phyloP scores from a whole-genome alignment of 2,113 vertebrate genomes.

The Aptenodytes forsteri region DNA sequence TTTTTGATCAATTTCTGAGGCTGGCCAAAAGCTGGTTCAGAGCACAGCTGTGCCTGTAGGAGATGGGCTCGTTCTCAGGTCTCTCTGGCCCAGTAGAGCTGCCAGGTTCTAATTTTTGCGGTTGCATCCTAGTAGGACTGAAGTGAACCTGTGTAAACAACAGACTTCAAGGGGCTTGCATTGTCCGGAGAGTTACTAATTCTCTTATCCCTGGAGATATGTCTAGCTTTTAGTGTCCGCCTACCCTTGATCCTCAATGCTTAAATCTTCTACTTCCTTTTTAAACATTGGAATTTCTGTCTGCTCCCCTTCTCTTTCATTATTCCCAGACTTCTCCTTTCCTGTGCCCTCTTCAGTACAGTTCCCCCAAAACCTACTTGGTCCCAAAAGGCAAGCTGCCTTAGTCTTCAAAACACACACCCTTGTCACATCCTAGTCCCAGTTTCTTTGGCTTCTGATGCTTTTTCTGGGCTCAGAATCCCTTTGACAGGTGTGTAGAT shows the following conservation, averaged over 20 bases:
- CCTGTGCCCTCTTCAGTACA: not conserved
- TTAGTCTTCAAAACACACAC: not conserved
- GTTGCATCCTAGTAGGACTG: not conserved
- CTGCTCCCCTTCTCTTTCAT: not conserved
- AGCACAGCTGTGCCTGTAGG: not conserved
- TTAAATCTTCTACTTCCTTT: not conserved
- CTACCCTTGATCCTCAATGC: not conserved
- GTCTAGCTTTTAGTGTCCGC: not conserved
- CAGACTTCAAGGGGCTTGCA: not conserved
- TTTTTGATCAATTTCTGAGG: not conserved
- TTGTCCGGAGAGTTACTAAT: not conserved
- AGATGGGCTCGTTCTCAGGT: not conserved
- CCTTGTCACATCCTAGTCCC: not conserved
- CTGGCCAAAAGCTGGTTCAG: not conserved
- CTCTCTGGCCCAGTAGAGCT: not conserved
- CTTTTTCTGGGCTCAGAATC: not conserved
- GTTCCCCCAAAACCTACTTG: not conserved
- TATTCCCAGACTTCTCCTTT: not conserved
- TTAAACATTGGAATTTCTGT: not conserved
- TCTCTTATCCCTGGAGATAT: not conserved
- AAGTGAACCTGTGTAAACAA: not conserved
- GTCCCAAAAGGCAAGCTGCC: not conserved
- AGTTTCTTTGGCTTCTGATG: not conserved
- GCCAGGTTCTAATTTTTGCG: not conserved
- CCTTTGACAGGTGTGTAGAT: not conserved